Base-by-base conservation (phyloP, 2,797 vertebrate genomes). In the Etheostoma perlongum region DNA sequence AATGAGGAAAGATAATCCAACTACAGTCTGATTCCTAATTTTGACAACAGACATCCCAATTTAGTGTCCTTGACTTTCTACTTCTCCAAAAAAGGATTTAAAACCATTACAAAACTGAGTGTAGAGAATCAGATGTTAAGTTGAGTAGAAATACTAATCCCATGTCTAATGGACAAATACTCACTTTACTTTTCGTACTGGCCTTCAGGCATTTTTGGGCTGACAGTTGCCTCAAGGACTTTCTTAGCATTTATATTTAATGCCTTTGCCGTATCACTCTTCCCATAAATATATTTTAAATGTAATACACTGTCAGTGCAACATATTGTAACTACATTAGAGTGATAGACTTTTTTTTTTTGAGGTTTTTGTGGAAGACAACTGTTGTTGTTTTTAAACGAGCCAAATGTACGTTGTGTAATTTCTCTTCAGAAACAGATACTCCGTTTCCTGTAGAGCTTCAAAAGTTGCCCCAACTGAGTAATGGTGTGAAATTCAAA, bases 121-220 rank as follows among this genome's bases (percentile, higher is more conserved):
- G 36, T 63, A 57, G 59, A 72, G 48, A 54, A 70, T 67, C 44
- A 7, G 46, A 64, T 70, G n/a, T 54, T 65, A 46, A 69, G 59
- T 58, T 68, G 15, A 61, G 13, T 64, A 60, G 60, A 80, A 81
- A 67, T 63, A 63, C 48, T 52, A 72, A 87, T 83, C 84, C 78
- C 8, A 36, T 83, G 76, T 87, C 79, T 80, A 74, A 65, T 88
- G 75, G 68, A 83, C 76, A 88, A 80, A 87, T 83, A 86, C 81
- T 79, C 42, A 0, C 13, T 52, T 65, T 51, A 52, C 48, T 52
- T 65, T 36, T 21, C 68, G n/a, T 18, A 23, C 48, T 60, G 67
- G 69, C 58, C 74, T 84, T 72, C 25, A 40, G 72, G 53, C 77
- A 57, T 76, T 82, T 59, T 66, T 71, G n/a, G 16, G 27, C 25